Evolutionary conservation across 2,888 invertebrate species (phyloP).

Genomic region (Bombyx huttoni): DNA sequence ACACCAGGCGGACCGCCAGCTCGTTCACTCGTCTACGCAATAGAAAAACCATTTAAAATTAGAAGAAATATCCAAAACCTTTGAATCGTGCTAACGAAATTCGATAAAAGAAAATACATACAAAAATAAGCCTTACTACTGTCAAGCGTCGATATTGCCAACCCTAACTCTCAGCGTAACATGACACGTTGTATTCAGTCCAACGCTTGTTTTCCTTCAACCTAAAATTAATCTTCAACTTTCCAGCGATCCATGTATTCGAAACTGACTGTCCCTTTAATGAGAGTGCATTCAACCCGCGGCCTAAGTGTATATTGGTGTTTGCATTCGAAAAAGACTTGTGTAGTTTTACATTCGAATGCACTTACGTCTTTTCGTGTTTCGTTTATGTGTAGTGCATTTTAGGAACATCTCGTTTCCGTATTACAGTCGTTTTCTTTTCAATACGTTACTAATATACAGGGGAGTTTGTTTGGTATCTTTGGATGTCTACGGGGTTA

Average conservation of each 20-base stretch:
- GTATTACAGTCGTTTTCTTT: conserved; percentile 36
- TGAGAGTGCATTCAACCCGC: conserved; percentile 62
- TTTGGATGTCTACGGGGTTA: too few species aligned
- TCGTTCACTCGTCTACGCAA: too few species aligned
- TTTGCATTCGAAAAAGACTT: conserved; percentile 1
- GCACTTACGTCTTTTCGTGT: background rate
- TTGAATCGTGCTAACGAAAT: too few species aligned
- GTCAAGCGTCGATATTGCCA: background rate
- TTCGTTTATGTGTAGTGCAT: conserved; percentile 3
- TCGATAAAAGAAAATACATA: background rate
- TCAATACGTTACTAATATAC: conserved; percentile 14
- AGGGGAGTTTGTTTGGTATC: background rate
- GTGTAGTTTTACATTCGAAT: background rate
- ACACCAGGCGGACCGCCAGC: too few species aligned
- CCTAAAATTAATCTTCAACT: background rate
- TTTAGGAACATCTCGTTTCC: conserved; percentile 43
- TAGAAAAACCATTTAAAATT: too few species aligned
- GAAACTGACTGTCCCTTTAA: conserved; percentile 31
- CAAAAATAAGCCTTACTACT: background rate
- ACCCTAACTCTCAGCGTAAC: background rate
- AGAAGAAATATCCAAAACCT: too few species aligned
- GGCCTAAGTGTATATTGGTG: conserved; percentile 31
- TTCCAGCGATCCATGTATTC: conserved; percentile 17
- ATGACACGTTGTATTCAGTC: background rate
- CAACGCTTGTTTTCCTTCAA: background rate